A percentile compares a stretch with the other conserved stretches of the same genome.
These are phyloP conservation scores for Pipistrellus kuhlii DNA, from an alignment of 2,797 vertebrate species.

Conservation along the genomic window DNA sequence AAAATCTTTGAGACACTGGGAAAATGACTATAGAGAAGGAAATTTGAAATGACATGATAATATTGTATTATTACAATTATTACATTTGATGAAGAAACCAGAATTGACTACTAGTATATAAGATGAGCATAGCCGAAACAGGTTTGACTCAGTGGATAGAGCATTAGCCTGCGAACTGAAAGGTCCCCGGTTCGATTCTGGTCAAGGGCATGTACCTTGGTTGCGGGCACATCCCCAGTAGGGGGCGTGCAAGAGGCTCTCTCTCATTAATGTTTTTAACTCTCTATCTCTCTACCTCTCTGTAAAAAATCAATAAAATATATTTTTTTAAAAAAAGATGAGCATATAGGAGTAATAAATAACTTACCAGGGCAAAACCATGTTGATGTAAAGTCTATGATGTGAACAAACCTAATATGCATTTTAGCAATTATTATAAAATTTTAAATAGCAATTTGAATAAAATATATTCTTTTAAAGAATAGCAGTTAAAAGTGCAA, in stretches of 20 bases:
- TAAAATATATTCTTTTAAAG: slow-evolving; percentile 40
- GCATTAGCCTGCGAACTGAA: no score
- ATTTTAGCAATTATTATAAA: slow-evolving; percentile 55
- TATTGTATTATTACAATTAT: neutral
- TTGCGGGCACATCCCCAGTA: no score
- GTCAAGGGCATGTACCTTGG: no score
- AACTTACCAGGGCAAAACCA: slow-evolving; percentile 19
- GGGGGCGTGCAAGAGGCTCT: no score
- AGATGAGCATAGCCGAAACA: neutral
- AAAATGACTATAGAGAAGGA: neutral
- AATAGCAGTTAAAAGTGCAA: slow-evolving; percentile 23
- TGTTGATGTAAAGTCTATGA: neutral
- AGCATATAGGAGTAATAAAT: neutral
- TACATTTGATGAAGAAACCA: slow-evolving; percentile 33
- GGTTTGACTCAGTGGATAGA: no score
- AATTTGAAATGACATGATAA: neutral
- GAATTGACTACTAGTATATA: neutral
- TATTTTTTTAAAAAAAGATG: neutral
- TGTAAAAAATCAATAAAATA: no score
- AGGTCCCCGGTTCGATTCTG: no score
- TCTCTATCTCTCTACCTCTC: no score
- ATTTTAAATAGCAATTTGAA: slow-evolving; percentile 33
- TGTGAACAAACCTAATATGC: neutral
- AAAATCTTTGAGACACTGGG: slow-evolving; percentile 33
- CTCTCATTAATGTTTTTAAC: no score